Evolutionary conservation across 1,140 invertebrate genomes (phyloP).

Genomic region (Asbolus verrucosus): DNA sequence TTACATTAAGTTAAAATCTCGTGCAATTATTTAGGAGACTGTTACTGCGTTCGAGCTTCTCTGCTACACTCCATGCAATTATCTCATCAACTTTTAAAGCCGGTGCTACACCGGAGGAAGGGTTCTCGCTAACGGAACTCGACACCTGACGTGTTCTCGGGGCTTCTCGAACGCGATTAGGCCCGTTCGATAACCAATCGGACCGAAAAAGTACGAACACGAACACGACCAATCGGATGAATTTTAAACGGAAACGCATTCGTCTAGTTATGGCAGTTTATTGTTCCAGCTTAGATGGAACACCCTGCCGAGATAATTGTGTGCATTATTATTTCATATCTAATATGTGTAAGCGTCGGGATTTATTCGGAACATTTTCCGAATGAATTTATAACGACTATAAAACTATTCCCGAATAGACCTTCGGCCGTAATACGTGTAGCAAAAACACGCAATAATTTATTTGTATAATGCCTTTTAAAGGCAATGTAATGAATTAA

Average conservation of each 20-base stretch:
- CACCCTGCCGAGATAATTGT: background rate
- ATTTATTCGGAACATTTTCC: constrained; percentile 20
- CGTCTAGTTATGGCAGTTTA: background rate
- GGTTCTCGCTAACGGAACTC: constrained; percentile 27
- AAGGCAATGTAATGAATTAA: constrained; percentile 53
- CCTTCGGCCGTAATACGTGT: constrained; percentile 29
- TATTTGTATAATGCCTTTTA: constrained; percentile 54
- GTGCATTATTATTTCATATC: constrained; percentile 16
- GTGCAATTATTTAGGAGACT: constrained; percentile 27
- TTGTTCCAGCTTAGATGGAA: too few species aligned
- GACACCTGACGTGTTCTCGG: constrained; percentile 22
- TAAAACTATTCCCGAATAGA: constrained; percentile 45
- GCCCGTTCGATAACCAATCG: constrained; percentile 20
- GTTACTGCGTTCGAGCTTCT: constrained; percentile 26
- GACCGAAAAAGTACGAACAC: constrained; percentile 14
- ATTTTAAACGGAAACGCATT: constrained; percentile 16
- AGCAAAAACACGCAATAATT: constrained; percentile 51
- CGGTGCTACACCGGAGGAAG: background rate
- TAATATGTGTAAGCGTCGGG: constrained; percentile 8
- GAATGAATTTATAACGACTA: constrained; percentile 47
- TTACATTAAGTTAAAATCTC: constrained; percentile 44
- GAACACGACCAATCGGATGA: constrained; percentile 25
- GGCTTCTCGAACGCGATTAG: constrained; percentile 25
- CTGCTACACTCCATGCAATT: constrained; percentile 17
- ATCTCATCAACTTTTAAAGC: constrained; percentile 39